Evolutionary conservation across 2,888 invertebrate species (phyloP).

Genomic region (Tanytarsus gracilentus): DNA sequence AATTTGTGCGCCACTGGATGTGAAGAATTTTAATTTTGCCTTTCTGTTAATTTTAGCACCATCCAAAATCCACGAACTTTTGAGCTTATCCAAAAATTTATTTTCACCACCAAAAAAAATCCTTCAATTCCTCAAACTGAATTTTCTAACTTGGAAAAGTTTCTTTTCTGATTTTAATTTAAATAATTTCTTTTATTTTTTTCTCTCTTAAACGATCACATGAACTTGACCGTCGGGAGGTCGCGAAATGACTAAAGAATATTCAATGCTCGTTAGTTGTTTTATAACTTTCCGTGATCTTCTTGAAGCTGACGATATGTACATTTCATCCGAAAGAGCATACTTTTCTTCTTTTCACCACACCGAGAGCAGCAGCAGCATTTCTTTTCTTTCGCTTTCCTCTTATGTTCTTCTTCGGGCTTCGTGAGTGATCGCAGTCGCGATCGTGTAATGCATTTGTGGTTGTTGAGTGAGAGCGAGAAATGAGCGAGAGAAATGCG

Average conservation of each 20-base stretch:
- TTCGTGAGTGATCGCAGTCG: conserved; percentile 11
- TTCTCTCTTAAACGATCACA: neutral
- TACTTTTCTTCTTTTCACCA: no score
- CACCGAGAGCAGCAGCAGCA: conserved; percentile 9
- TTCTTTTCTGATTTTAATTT: neutral
- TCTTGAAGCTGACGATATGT: conserved; percentile 33
- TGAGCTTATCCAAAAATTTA: no score
- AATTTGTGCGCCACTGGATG: no score
- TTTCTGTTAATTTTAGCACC: no score
- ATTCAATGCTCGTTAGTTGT: conserved; percentile 42
- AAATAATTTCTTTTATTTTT: neutral
- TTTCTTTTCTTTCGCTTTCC: conserved; percentile 31
- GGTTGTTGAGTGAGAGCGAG: conserved; percentile 2
- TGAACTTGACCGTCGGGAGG: conserved; percentile 42
- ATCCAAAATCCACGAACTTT: no score
- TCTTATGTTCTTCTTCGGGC: conserved; percentile 30
- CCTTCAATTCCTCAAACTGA: neutral
- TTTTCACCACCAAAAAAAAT: neutral
- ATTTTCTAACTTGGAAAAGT: neutral
- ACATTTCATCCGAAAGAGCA: conserved; percentile 26
- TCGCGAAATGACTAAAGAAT: conserved; percentile 44
- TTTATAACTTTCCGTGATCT: conserved; percentile 43
- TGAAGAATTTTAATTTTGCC: no score
- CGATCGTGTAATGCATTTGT: conserved; percentile 4
- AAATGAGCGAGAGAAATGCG: no score